phyloP scores from a whole-genome alignment of 2,797 vertebrate species.

The Thunnus albacares region DNA sequence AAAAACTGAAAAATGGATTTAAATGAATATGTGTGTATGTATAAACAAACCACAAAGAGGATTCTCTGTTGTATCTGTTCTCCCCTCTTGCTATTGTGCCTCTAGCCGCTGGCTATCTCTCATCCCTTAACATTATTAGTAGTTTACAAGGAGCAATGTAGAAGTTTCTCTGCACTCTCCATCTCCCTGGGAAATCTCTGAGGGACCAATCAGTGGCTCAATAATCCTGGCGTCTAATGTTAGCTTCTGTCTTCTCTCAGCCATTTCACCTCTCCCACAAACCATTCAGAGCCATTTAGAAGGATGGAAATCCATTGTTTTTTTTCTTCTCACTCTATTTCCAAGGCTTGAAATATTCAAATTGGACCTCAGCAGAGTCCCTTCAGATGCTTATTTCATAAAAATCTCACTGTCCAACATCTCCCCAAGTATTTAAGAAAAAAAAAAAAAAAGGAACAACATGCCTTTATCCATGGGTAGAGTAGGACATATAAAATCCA shows the following conservation, averaged over 20 bases:
- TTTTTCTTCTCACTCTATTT: constrained; percentile 1
- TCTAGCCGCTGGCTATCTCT: constrained; percentile 40
- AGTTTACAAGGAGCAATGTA: constrained; percentile 65
- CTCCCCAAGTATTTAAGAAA: neutral
- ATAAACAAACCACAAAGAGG: constrained; percentile 13
- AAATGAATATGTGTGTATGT: neutral
- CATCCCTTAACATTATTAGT: constrained; percentile 68
- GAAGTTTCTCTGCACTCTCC: constrained; percentile 58
- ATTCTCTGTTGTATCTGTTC: constrained; percentile 15
- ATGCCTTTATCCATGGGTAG: neutral
- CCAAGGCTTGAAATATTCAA: constrained; percentile 36
- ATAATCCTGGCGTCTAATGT: constrained; percentile 52
- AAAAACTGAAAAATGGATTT: neutral
- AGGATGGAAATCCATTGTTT: constrained; percentile 32
- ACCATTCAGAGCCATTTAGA: constrained; percentile 45
- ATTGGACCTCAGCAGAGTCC: neutral
- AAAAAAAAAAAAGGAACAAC: neutral
- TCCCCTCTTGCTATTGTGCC: constrained; percentile 2
- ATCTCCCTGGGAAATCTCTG: constrained; percentile 70
- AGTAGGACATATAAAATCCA: neutral
- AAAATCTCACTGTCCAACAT: neutral
- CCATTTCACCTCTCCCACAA: constrained; percentile 34
- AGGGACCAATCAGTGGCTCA: constrained; percentile 77
- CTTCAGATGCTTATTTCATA: constrained; percentile 13
- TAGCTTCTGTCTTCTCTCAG: constrained; percentile 21